Conservation (phyloP, 2,113 vertebrate species). For the Menura novaehollandiae region DNA sequence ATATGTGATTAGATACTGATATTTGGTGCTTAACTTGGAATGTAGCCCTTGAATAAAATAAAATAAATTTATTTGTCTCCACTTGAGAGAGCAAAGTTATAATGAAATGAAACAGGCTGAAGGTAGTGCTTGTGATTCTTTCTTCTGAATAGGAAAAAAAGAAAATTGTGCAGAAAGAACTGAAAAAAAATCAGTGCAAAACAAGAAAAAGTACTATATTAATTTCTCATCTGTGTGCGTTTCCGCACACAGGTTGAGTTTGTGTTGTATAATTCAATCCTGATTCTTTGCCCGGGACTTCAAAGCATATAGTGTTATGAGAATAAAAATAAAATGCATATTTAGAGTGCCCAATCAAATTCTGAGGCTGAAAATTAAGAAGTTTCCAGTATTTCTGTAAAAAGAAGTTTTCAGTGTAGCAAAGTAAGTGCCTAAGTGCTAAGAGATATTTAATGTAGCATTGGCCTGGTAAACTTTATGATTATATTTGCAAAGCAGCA, state of each 20-base stretch:
- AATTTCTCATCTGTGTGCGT: neutral
- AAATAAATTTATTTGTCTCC: neutral
- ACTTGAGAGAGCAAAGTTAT: neutral
- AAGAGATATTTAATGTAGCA: neutral
- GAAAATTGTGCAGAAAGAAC: neutral
- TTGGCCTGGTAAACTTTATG: neutral
- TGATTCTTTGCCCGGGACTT: slow-evolving; percentile 79
- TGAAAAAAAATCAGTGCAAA: neutral
- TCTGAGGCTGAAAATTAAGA: slow-evolving; percentile 81
- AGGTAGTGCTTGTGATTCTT: neutral
- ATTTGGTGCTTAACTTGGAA: neutral
- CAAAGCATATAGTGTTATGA: slow-evolving; percentile 65
- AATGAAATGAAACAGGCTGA: neutral
- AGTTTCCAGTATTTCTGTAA: slow-evolving; percentile 73
- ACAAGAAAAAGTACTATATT: neutral
- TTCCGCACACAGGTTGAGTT: slow-evolving; percentile 75
- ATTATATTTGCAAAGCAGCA: neutral
- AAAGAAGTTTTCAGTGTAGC: slow-evolving; percentile 50
- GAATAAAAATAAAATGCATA: slow-evolving; percentile 77
- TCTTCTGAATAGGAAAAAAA: neutral
- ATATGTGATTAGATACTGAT: neutral
- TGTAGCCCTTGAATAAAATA: neutral
- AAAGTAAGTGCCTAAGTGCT: slow-evolving; percentile 20
- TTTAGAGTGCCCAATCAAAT: slow-evolving; percentile 81
- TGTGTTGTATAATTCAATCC: slow-evolving; percentile 78